Evolutionary conservation across 2,888 invertebrate genomes (phyloP).

Genomic region (Nasonovia ribisnigri): DNA sequence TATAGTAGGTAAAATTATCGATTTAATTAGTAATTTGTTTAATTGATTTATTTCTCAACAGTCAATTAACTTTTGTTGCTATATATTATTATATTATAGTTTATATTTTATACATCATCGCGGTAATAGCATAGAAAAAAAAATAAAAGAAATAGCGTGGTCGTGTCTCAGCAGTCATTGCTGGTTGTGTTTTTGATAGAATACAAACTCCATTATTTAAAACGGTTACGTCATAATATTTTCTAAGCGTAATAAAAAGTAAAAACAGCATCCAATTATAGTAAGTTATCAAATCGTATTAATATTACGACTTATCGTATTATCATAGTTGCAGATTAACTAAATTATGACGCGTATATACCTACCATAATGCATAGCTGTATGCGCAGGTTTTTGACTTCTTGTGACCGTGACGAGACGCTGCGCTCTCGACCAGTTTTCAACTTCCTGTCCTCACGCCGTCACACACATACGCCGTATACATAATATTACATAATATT

Average conservation of each 20-base stretch:
- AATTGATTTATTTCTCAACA: neutral
- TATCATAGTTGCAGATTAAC: neutral
- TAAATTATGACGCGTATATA: too few species aligned
- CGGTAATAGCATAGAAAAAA: too few species aligned
- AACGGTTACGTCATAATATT: too few species aligned
- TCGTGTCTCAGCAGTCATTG: neutral
- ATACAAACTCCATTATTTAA: neutral
- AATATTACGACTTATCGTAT: neutral
- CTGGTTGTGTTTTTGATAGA: neutral
- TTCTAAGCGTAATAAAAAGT: neutral
- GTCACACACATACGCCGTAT: neutral
- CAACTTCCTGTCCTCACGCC: neutral
- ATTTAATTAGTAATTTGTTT: too few species aligned
- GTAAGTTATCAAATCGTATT: neutral
- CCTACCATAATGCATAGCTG: too few species aligned
- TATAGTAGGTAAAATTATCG: too few species aligned
- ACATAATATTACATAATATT: neutral
- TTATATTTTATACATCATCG: neutral
- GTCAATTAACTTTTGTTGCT: neutral
- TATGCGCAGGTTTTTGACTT: neutral
- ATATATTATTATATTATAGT: neutral
- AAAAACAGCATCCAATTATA: neutral
- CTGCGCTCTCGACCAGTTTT: neutral
- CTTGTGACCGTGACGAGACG: neutral
- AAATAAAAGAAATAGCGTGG: too few species aligned